Conservation (phyloP, 2,113 vertebrate species). For the Forbesichthys agassizii region DNA sequence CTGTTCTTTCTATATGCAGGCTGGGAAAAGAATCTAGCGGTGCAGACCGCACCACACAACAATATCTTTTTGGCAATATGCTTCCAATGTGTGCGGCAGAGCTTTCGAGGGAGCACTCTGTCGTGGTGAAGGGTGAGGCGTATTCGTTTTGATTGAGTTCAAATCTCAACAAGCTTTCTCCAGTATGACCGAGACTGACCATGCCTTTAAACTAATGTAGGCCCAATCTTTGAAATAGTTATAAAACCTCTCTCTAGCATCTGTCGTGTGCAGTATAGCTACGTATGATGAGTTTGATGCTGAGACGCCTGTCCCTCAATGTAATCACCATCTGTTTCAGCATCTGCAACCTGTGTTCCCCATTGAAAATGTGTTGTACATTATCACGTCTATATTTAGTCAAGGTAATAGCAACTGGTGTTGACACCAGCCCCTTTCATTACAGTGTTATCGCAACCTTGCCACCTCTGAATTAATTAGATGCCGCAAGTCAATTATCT, state of each 20-base stretch:
- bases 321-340: conserved; percentile 54
- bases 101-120: too few relatives aligned
- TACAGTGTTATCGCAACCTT: conserved; percentile 67
- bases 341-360: conserved; percentile 50
- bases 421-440: conserved; percentile 67
- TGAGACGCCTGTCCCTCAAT: conserved; percentile 11
- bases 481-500: conserved; percentile 68
- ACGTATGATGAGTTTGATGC: conserved; percentile 19
- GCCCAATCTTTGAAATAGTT: neutral
- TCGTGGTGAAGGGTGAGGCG: too few relatives aligned
- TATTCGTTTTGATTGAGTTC: too few relatives aligned
- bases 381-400: conserved; percentile 68
- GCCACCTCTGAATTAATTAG: conserved; percentile 74
- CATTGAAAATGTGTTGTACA: conserved; percentile 54
- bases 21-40: too few relatives aligned
- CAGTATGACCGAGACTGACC: too few relatives aligned
- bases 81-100: too few relatives aligned
- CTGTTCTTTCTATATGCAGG: too few relatives aligned
- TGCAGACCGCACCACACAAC: too few relatives aligned
- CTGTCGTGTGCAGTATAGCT: neutral
- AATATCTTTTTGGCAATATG: too few relatives aligned
- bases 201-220: neutral
- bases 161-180: too few relatives aligned
- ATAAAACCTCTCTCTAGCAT: neutral
- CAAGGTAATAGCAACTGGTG: conserved; percentile 57